These are phyloP conservation scores for Philereme vetulata DNA, from an alignment of 2,888 invertebrate genomes.

Conservation along the genomic window DNA sequence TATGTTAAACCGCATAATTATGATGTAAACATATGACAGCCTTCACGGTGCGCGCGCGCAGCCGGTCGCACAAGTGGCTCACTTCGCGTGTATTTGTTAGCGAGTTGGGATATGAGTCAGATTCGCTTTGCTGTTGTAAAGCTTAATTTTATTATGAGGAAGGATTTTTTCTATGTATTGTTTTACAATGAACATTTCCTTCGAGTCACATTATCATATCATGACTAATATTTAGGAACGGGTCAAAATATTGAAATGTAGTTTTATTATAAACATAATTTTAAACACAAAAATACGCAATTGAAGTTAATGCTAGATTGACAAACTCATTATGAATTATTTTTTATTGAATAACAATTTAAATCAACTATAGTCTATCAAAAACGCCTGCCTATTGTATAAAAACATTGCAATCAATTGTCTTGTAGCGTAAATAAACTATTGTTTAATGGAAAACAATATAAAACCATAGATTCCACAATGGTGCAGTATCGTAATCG, in stretches of 20 bases:
- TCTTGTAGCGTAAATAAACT: slow-evolving; percentile 1
- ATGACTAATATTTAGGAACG: too few species aligned
- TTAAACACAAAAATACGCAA: too few species aligned
- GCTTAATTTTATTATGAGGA: slow-evolving; percentile 1
- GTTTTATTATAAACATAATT: too few species aligned
- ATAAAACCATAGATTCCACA: not conserved
- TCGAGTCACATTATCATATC: too few species aligned
- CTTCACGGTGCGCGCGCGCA: slow-evolving; percentile 26
- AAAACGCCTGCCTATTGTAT: too few species aligned
- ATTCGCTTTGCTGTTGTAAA: not conserved
- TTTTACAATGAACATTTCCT: too few species aligned
- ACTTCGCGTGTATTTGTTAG: slow-evolving; percentile 14
- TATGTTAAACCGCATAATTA: slow-evolving; percentile 13
- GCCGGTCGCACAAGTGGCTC: slow-evolving; percentile 10
- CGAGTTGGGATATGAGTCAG: slow-evolving; percentile 10
- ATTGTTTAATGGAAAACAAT: slow-evolving; percentile 8
- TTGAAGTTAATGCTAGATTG: too few species aligned
- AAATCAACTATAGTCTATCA: too few species aligned
- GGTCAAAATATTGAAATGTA: too few species aligned
- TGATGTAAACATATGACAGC: slow-evolving; percentile 18
- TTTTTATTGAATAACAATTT: too few species aligned
- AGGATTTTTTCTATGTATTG: not conserved
- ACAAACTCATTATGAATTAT: too few species aligned
- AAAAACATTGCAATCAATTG: too few species aligned
- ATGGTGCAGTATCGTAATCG: not conserved